Percentiles rank a stretch among this genome's conserved stretches.
Evolutionary conservation across 2,797 vertebrate species (phyloP).

Genomic region (Sternotherus odoratus): DNA sequence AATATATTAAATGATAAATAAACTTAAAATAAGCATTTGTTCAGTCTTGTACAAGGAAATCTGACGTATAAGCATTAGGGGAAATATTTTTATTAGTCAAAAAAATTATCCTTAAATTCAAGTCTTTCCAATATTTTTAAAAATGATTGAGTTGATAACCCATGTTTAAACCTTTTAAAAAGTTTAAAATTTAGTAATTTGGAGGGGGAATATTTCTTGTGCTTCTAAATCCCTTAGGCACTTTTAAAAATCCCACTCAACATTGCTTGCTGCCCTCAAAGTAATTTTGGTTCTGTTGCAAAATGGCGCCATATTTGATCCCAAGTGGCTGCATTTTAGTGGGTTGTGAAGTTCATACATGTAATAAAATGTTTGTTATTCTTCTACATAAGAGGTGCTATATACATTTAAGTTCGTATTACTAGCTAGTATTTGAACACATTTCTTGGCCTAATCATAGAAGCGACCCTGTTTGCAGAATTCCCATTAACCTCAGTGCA

Average conservation of each 20-base stretch:
- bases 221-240: neutral
- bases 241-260: neutral
- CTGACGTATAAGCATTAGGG: neutral
- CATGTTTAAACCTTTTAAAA: neutral
- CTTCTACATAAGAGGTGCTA: neutral
- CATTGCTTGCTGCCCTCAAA: neutral
- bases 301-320: neutral
- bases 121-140: neutral
- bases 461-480: neutral
- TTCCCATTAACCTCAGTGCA: neutral
- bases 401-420: neutral
- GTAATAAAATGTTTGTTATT: neutral
- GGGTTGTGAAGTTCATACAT: fast-evolving
- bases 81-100: neutral
- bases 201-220: neutral
- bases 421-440: neutral
- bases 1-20: neutral
- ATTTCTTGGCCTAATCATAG: neutral
- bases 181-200: too few relatives aligned
- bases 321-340: neutral
- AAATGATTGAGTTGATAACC: neutral
- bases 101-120: neutral
- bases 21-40: neutral
- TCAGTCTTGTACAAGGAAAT: neutral
- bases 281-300: neutral